Base-by-base conservation (phyloP, 2,888 invertebrate genomes). In the Eupithecia subumbrata region DNA sequence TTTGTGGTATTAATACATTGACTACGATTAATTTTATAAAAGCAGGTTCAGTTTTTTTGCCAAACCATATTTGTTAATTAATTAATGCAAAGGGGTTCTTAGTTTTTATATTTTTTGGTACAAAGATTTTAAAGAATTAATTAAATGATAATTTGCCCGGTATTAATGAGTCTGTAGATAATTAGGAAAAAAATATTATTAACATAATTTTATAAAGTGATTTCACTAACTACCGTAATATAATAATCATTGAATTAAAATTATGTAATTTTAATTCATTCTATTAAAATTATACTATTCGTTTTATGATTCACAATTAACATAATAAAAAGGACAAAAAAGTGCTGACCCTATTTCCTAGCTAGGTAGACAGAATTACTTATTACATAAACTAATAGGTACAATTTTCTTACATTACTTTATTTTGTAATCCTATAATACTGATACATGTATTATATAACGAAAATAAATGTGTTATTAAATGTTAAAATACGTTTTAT, bases 371-470 rank as follows among this genome's bases (percentile, higher is more conserved):
- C 25, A 43, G 25, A 40, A 45, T 43, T 18, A 68, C 25, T 22
- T 45, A 3, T 68, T 68, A 68, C 43, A 16, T 68, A 43, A 67
- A 40, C 22, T 9, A 67, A n/a, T n/a, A n/a, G n/a, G 40, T 67
- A n/a, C 12, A 37, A 67, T 66, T 18, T 37, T 64, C 2, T n/a
- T 34, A 18, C 7, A 18, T 9, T n/a, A 66, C 37, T 11, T 64
- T 30, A 30, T 64, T 64, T 48, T 45, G 16, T 2, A 40, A 45
- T 45, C 16, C 0, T 45, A 43, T 18, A 16, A 48, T 5, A 7
- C 5, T 18, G 18, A 8, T 18, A 18, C 7, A 8, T 48, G 18
- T 48, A 18, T 12, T 48, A 18, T 7, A 18, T 48, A 30, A 30
- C 30, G 30, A 30, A 30, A 30, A 30, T 2, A 30, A 30, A 30